Percentiles rank a stretch among this genome's conserved stretches.
phyloP scores from a whole-genome alignment of 1,140 invertebrate species.

The Artemia franciscana region DNA sequence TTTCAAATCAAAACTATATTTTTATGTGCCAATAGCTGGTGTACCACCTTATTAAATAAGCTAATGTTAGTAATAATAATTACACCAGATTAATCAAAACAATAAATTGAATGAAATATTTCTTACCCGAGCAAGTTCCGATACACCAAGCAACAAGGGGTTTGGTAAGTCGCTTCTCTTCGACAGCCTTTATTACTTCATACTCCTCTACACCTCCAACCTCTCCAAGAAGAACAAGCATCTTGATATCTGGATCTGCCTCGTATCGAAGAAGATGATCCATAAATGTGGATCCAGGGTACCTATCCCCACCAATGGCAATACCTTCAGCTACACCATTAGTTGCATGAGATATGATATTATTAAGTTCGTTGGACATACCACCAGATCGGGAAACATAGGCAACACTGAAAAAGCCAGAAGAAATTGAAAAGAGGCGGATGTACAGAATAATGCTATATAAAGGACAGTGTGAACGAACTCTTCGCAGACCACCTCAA shows the following conservation, averaged over 20 bases:
- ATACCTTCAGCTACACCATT: conserved; percentile 95
- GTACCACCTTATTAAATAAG: no score
- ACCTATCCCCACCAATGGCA: conserved; percentile 97
- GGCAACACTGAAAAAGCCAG: conserved; percentile 46
- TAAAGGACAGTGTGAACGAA: background rate
- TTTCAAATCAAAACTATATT: no score
- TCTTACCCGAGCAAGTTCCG: conserved; percentile 41
- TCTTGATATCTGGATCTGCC: conserved; percentile 49
- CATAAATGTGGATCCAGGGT: conserved; percentile 95
- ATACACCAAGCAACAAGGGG: conserved; percentile 97
- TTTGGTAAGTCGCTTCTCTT: conserved; percentile 60
- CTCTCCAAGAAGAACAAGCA: conserved; percentile 88
- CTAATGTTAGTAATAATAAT: no score
- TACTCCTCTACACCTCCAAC: conserved; percentile 99
- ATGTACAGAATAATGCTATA: conserved; percentile 8
- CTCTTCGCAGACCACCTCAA: background rate
- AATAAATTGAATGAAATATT: no score
- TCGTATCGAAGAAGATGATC: conserved; percentile 80
- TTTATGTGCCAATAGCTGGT: no score
- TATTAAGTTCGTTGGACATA: conserved; percentile 99
- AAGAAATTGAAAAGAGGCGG: no score
- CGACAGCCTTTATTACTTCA: conserved; percentile 72
- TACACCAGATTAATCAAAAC: no score
- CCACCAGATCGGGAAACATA: conserved; percentile 96
- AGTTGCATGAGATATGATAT: conserved; percentile 87